Evolutionary conservation across 1,140 invertebrate species (phyloP).

Genomic region (Dendroctonus ponderosae): DNA sequence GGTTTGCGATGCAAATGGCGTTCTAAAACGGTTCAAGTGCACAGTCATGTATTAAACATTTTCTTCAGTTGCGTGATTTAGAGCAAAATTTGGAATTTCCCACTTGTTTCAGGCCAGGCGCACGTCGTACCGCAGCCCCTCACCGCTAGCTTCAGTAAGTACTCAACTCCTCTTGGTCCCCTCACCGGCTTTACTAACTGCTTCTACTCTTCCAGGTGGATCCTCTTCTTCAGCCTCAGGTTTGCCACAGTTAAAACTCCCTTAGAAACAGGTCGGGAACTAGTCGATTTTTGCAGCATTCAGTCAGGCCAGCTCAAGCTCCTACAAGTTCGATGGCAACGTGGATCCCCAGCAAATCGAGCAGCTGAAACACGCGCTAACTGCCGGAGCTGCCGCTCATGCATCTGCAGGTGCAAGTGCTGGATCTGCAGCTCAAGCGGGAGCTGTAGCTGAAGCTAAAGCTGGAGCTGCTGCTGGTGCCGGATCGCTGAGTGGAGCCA

Average conservation of each 20-base stretch:
- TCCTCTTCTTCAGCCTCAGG: constrained; percentile 10
- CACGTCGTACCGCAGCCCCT: too few species aligned
- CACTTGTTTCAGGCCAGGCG: too few species aligned
- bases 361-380: constrained; percentile 1
- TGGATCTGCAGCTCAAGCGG: neutral
- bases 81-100: too few species aligned
- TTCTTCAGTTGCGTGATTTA: too few species aligned
- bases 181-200: neutral
- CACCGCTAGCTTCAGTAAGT: constrained; percentile 8
- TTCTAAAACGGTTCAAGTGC: too few species aligned
- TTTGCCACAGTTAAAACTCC: neutral
- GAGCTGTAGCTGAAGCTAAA: constrained; percentile 8
- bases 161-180: neutral
- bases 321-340: constrained; percentile 4
- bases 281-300: neutral
- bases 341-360: neutral
- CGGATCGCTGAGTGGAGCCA: neutral
- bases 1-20: too few species aligned
- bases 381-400: constrained; percentile 5
- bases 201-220: constrained; percentile 3
- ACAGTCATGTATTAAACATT: too few species aligned
- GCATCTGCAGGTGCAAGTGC: constrained; percentile 3
- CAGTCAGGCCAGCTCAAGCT: constrained; percentile 5
- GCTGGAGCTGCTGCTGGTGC: neutral
- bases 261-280: neutral